phyloP scores from a whole-genome alignment of 1,140 invertebrate genomes.

The Platyura marginata region DNA sequence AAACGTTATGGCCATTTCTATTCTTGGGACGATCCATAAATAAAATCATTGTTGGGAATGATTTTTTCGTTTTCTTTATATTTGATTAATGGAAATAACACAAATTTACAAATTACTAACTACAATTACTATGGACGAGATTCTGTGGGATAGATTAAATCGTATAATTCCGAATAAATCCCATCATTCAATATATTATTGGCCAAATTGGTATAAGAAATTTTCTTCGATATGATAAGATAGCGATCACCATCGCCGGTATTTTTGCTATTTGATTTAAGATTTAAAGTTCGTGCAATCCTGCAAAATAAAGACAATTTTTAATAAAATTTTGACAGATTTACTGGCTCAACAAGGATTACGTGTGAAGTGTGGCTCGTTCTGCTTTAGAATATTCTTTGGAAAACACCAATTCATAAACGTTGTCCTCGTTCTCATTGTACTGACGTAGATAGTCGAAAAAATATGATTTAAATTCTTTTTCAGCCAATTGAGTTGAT shows the following conservation, averaged over 20 bases:
- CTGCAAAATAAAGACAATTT: background rate
- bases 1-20: too few relatives aligned
- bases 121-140: background rate
- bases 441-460: constrained; percentile 23
- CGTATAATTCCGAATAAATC: background rate
- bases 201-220: background rate
- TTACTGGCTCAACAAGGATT: constrained; percentile 7
- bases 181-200: background rate
- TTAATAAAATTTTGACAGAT: background rate
- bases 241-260: background rate
- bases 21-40: too few relatives aligned
- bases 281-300: background rate
- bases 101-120: background rate
- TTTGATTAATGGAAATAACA: too few relatives aligned
- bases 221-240: background rate
- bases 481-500: constrained; percentile 25
- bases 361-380: constrained; percentile 43
- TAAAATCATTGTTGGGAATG: too few relatives aligned
- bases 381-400: constrained; percentile 52
- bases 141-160: background rate
- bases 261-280: background rate
- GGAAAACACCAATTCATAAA: constrained; percentile 43
- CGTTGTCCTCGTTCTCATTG: constrained; percentile 28
- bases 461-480: constrained; percentile 24
- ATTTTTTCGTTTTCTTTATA: too few relatives aligned